phyloP scores from a whole-genome alignment of 2,797 vertebrate genomes.

The Enteromius trimaculatus region DNA sequence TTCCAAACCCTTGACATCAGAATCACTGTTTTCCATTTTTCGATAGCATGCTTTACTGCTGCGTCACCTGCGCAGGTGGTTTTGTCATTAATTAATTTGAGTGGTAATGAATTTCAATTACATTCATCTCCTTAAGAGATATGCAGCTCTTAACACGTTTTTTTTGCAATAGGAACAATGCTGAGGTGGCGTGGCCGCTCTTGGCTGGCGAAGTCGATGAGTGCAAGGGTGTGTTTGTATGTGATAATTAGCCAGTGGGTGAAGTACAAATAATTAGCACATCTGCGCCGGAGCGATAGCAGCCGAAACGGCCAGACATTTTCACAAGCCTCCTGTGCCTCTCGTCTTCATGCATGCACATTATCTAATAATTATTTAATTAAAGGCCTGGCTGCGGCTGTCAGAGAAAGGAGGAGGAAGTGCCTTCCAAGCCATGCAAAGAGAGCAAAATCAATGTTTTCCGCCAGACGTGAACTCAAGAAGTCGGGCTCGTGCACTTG shows the following conservation, averaged over 20 bases:
- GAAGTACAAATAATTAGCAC: constrained; percentile 72
- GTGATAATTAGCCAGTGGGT: constrained; percentile 53
- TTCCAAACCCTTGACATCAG: background rate
- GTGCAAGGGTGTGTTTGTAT: constrained; percentile 20
- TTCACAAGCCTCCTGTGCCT: constrained; percentile 42
- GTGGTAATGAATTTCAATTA: constrained; percentile 8
- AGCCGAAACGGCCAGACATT: constrained; percentile 48
- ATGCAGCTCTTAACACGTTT: background rate
- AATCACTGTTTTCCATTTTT: background rate
- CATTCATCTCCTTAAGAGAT: constrained; percentile 25
- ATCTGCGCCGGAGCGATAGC: constrained; percentile 69
- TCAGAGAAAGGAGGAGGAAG: constrained; percentile 24
- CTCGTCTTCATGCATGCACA: constrained; percentile 47
- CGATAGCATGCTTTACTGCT: background rate
- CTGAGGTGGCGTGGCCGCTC: constrained; percentile 14
- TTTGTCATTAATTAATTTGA: constrained; percentile 13
- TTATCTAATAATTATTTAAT: constrained; percentile 75
- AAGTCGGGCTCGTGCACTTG: constrained; percentile 12
- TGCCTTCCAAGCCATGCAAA: constrained; percentile 24
- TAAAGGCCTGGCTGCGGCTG: constrained; percentile 51
- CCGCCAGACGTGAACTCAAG: constrained; percentile 40
- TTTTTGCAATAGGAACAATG: constrained; percentile 25
- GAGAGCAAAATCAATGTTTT: constrained; percentile 62
- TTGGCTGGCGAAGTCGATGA: background rate
- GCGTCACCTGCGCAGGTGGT: background rate